These are phyloP conservation scores for Gymnorhina tibicen DNA, from an alignment of 2,113 vertebrate genomes.

Conservation along the genomic window DNA sequence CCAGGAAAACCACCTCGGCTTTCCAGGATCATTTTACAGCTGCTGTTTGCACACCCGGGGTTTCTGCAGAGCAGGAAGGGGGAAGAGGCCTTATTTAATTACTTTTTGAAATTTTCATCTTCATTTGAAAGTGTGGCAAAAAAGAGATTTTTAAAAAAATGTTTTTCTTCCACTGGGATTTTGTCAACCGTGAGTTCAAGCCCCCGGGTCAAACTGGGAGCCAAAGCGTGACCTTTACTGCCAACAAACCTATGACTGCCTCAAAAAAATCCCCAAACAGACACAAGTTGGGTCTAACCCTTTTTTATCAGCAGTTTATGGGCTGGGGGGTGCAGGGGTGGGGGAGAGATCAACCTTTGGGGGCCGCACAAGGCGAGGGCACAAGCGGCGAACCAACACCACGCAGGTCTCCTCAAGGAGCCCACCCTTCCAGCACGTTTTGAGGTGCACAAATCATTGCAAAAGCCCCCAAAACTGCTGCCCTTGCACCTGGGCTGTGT, in stretches of 20 bases:
- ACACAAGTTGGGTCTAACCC: not conserved
- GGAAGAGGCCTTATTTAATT: not conserved
- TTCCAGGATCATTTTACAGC: not conserved
- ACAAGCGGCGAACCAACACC: not conserved
- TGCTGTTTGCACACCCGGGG: not conserved
- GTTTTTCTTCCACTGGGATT: not conserved
- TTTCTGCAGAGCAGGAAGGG: not conserved
- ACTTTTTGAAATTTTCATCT: fast-evolving
- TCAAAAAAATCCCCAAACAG: not conserved
- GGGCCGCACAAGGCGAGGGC: not conserved
- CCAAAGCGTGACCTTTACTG: not conserved
- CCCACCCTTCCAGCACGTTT: not conserved
- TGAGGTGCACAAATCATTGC: not conserved
- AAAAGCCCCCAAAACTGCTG: not conserved
- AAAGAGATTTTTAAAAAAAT: fast-evolving
- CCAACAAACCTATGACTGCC: not conserved
- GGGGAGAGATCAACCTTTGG: not conserved
- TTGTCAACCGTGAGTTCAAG: not conserved
- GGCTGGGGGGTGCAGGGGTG: not conserved
- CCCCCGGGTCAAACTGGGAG: not conserved
- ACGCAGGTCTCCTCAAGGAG: not conserved
- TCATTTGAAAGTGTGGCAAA: fast-evolving
- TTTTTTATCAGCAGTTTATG: not conserved
- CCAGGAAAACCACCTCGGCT: not conserved
- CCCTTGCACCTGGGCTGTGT: not conserved